Percentiles rank a stretch among this genome's conserved stretches.
phyloP scores from a whole-genome alignment of 2,113 vertebrate genomes.

The Orthonyx spaldingii region DNA sequence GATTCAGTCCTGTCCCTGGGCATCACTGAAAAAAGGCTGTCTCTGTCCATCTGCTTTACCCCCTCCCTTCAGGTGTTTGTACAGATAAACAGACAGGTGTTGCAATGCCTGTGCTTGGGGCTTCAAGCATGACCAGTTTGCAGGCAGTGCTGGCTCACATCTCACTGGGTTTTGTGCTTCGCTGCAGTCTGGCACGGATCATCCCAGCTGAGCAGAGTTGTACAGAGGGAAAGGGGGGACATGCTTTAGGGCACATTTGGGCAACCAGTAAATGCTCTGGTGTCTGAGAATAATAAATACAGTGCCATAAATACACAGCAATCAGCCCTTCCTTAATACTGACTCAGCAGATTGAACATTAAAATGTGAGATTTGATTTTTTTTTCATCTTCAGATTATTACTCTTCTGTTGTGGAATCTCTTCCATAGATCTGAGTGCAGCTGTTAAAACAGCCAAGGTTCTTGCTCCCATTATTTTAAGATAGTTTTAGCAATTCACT shows the following conservation, averaged over 20 bases:
- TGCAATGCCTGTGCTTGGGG: not conserved
- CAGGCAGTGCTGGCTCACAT: not conserved
- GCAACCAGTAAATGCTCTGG: not conserved
- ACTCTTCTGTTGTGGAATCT: not conserved
- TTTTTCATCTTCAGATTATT: not conserved
- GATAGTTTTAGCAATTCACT: not conserved
- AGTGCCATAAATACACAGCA: not conserved
- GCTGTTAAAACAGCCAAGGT: not conserved
- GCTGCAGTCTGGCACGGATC: not conserved
- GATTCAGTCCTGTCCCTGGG: not conserved
- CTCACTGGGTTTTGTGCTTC: not conserved
- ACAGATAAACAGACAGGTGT: not conserved
- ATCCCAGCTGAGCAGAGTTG: accelerated
- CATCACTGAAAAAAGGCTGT: not conserved
- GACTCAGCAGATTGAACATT: not conserved
- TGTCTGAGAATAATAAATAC: not conserved
- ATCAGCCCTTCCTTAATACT: not conserved
- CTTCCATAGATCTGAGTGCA: not conserved
- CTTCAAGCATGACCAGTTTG: not conserved
- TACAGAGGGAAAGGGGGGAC: not conserved
- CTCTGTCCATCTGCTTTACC: not conserved
- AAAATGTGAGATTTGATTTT: not conserved
- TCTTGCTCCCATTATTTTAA: not conserved
- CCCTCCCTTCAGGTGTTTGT: not conserved
- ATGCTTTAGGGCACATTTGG: not conserved